Conservation (phyloP, 2,888 invertebrate genomes). For the Trachelus stipa region DNA sequence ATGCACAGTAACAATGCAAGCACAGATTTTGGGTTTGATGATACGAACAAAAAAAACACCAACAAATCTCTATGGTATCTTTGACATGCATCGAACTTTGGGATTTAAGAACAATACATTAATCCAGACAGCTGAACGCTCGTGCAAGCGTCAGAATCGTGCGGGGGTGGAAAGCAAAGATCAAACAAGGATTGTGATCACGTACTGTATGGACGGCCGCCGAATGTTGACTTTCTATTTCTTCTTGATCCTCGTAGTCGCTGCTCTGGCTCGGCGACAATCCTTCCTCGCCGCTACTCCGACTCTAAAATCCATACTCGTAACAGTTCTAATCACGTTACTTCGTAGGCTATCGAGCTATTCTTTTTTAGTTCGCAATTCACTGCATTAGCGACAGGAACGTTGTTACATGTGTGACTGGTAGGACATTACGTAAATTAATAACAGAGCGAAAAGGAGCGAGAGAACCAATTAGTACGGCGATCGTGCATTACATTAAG, state of each 20-base stretch:
- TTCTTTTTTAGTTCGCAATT: neutral
- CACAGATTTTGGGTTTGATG: neutral
- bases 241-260: slow-evolving; percentile 78
- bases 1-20: neutral
- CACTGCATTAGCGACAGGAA: neutral
- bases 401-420: neutral
- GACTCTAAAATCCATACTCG: slow-evolving; percentile 61
- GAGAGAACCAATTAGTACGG: slow-evolving; percentile 1
- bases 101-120: neutral
- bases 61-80: neutral
- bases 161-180: neutral
- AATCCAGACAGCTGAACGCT: neutral
- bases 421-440: neutral
- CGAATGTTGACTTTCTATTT: slow-evolving; percentile 73
- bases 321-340: slow-evolving; percentile 5
- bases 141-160: neutral
- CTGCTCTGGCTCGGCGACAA: slow-evolving; percentile 77
- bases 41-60: neutral
- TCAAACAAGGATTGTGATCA: slow-evolving; percentile 44
- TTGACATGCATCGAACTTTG: neutral
- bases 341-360: neutral
- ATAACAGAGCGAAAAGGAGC: slow-evolving; percentile 2
- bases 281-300: slow-evolving; percentile 72
- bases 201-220: slow-evolving; percentile 77
- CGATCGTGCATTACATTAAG: neutral